Base-by-base conservation (phyloP, 2,113 vertebrate genomes). In the Oenanthe melanoleuca region DNA sequence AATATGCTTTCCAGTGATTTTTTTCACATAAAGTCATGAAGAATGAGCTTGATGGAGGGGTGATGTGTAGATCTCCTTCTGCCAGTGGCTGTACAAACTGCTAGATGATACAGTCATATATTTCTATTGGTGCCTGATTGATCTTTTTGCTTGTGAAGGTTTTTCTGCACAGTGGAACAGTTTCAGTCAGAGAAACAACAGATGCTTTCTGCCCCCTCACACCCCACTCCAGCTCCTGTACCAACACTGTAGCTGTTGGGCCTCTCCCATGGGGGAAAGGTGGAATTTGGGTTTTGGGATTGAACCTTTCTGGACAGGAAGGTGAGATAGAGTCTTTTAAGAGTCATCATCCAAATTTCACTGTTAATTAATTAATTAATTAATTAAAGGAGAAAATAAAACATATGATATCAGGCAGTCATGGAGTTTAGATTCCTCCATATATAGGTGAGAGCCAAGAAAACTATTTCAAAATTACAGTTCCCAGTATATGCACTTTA, bases 231-330 rank as follows among this genome's bases (percentile, higher is more conserved):
- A 67, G 15, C 12, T 69, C 25, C 49, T 80, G 8, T 40, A 75
- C n/a, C 70, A 80, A 12, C 29, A 70, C 31, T 0, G 0, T 26
- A 56, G 19, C 31, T 11, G 4, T 21, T 70, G 22, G 25, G 15
- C 38, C 31, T 65, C 42, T 94, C 29, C 10, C 42, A 5, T 7
- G 7, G 13, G 33, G 4, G 2, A 88, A n/a, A 92, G 18, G 40
- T 57, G 42, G 34, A 37, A 37, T 37, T 37, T 65, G 24, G 89
- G 57, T 50, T 83, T 45, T 50, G 28, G 28, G 31, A 5, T 92
- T 85, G 40, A 82, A 49, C 11, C 7, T 53, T 24, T 44, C 25
- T 1, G 10, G 20, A 11, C 37, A 80, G 53, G 6, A 88, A 85
- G 33, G 11, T 57, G 37, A 81, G 14, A 45, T 3, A 7, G 13